phyloP scores from a whole-genome alignment of 2,888 invertebrate species.

The Eupeodes luniger region DNA sequence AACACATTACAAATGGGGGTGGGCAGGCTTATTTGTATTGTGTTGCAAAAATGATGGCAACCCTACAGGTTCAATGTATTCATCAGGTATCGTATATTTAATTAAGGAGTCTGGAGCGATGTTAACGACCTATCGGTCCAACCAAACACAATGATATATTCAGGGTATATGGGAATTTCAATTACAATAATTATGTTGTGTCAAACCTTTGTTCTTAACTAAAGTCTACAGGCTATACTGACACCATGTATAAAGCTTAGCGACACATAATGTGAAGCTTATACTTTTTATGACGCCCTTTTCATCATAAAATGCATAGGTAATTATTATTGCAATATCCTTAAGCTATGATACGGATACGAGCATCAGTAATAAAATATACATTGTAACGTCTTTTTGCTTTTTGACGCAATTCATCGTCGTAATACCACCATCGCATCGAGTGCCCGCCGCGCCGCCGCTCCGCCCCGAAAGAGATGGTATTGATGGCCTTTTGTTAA shows the following conservation, averaged over 20 bases:
- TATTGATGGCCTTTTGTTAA: conserved; percentile 16
- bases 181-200: conserved; percentile 35
- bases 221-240: conserved; percentile 1
- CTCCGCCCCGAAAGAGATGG: neutral
- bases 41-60: neutral
- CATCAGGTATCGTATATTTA: neutral
- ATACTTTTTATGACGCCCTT: conserved; percentile 4
- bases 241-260: neutral
- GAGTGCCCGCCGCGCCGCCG: too few species aligned
- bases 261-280: neutral
- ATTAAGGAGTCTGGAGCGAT: conserved; percentile 10
- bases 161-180: neutral
- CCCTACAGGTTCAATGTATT: neutral
- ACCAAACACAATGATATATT: neutral
- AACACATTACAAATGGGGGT: neutral
- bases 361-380: neutral
- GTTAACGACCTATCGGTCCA: neutral
- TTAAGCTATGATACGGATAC: conserved; percentile 9
- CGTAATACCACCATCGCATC: too few species aligned
- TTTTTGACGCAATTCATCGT: too few species aligned
- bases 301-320: neutral
- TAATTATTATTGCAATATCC: conserved; percentile 13
- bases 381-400: conserved; percentile 18
- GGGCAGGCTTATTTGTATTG: neutral
- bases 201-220: conserved; percentile 9